A percentile compares a stretch with the other conserved stretches of the same genome.
These are phyloP conservation scores for Bicyclus anynana DNA, from an alignment of 1,140 invertebrate species.

Conservation along the genomic window DNA sequence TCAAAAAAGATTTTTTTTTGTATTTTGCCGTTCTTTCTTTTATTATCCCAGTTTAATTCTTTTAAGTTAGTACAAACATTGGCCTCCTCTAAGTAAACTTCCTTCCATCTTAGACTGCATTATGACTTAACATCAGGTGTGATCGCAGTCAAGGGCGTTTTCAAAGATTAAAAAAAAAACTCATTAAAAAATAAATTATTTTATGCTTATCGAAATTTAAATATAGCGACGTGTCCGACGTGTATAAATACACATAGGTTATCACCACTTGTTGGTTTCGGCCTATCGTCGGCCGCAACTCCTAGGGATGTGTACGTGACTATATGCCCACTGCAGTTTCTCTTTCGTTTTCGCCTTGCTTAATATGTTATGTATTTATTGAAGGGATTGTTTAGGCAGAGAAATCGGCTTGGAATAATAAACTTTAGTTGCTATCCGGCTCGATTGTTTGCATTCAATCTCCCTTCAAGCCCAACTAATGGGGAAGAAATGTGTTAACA, in stretches of 20 bases:
- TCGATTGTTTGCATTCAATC: neutral
- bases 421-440: neutral
- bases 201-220: neutral
- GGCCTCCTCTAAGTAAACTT: too few species aligned
- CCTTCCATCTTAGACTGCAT: too few species aligned
- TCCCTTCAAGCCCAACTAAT: neutral
- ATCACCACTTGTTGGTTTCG: constrained; percentile 10
- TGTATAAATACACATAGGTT: constrained; percentile 10
- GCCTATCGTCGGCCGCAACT: constrained; percentile 16
- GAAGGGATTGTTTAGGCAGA: constrained; percentile 16
- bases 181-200: neutral
- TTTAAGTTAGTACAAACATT: too few species aligned
- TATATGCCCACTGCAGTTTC: constrained; percentile 29
- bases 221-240: constrained; percentile 1
- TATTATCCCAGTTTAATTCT: too few species aligned
- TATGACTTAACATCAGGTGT: too few species aligned
- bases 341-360: constrained; percentile 23
- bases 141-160: too few species aligned
- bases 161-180: too few species aligned
- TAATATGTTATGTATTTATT: constrained; percentile 17
- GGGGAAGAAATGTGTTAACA: neutral
- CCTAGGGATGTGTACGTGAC: constrained; percentile 24
- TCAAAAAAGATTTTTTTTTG: too few species aligned
- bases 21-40: too few species aligned
- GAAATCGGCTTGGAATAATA: constrained; percentile 9